Evolutionary conservation across 37 sponge, comb jelly and placozoan species (phyloP).

Genomic region (Petrosia ficiformis): DNA sequence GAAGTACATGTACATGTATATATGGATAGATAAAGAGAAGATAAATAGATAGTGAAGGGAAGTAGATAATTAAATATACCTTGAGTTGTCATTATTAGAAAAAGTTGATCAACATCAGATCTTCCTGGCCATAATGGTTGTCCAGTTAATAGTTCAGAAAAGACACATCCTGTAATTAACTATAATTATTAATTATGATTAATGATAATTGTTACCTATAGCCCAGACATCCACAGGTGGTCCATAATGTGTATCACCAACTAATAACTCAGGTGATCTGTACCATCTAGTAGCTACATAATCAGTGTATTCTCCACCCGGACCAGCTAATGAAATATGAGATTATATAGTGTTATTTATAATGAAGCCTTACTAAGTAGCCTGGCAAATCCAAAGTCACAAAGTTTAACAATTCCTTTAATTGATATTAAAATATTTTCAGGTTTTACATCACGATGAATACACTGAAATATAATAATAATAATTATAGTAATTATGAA

Average conservation of each 20-base stretch:
- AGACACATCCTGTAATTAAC: constrained; percentile 79
- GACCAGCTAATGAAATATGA: constrained; percentile 55
- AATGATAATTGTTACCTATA: no score
- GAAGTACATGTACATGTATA: neutral
- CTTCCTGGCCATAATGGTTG: constrained; percentile 92
- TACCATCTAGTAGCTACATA: constrained; percentile 99
- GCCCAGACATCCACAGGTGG: constrained; percentile 99
- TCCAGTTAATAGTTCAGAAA: constrained; percentile 93
- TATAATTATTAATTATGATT: neutral
- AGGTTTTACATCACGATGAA: constrained; percentile 98
- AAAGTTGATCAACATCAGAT: constrained; percentile 95
- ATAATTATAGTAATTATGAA: no score
- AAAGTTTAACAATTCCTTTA: constrained; percentile 89
- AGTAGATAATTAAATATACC: no score
- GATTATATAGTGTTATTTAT: neutral
- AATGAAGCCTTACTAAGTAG: constrained; percentile 68
- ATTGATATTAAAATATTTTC: constrained; percentile 92
- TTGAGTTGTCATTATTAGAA: constrained; percentile 83
- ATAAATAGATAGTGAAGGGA: no score
- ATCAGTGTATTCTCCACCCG: constrained; percentile 96
- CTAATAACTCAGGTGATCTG: constrained; percentile 94
- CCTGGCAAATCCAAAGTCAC: constrained; percentile 99
- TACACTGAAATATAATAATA: no score
- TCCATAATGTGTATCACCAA: constrained; percentile 97
- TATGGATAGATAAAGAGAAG: no score